Percentiles rank a stretch among this genome's conserved stretches.
These are phyloP conservation scores for Corbicula japonica DNA, from an alignment of 2,888 invertebrate species.

Conservation along the genomic window DNA sequence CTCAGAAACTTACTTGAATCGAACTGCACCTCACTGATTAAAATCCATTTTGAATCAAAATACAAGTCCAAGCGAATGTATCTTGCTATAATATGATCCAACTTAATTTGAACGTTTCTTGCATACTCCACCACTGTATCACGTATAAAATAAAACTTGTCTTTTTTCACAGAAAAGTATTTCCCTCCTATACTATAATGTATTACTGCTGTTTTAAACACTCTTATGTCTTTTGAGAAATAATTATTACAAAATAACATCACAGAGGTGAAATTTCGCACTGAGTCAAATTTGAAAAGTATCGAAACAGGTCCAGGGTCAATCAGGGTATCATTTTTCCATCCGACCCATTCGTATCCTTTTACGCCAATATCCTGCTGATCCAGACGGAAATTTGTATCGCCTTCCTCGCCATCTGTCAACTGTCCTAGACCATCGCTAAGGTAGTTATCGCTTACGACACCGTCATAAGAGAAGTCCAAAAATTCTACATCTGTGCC, in stretches of 20 bases:
- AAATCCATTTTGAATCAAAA: conserved; percentile 95
- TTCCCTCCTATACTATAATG: conserved; percentile 93
- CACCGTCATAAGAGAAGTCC: conserved; percentile 95
- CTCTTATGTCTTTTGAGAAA: conserved; percentile 94
- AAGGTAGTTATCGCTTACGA: conserved; percentile 88
- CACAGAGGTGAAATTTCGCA: conserved; percentile 94
- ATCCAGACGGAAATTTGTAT: conserved; percentile 91
- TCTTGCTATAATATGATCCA: conserved; percentile 93
- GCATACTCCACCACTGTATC: conserved; percentile 94
- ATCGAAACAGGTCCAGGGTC: conserved; percentile 90
- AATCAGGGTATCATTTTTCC: conserved; percentile 90
- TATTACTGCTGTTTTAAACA: conserved; percentile 92
- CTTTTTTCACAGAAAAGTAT: conserved; percentile 92
- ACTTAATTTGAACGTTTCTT: conserved; percentile 93
- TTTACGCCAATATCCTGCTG: conserved; percentile 89
- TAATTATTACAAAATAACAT: conserved; percentile 95
- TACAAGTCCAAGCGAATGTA: conserved; percentile 92
- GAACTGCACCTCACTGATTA: conserved; percentile 96
- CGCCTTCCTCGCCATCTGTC: conserved; percentile 92
- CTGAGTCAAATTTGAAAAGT: conserved; percentile 94
- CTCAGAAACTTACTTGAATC: conserved; percentile 90
- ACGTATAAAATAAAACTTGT: conserved; percentile 89
- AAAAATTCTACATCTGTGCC: conserved; percentile 93
- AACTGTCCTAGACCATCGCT: conserved; percentile 94
- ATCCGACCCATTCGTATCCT: conserved; percentile 96